phyloP scores from a whole-genome alignment of 1,140 invertebrate species.

The Chymomyza costata region DNA sequence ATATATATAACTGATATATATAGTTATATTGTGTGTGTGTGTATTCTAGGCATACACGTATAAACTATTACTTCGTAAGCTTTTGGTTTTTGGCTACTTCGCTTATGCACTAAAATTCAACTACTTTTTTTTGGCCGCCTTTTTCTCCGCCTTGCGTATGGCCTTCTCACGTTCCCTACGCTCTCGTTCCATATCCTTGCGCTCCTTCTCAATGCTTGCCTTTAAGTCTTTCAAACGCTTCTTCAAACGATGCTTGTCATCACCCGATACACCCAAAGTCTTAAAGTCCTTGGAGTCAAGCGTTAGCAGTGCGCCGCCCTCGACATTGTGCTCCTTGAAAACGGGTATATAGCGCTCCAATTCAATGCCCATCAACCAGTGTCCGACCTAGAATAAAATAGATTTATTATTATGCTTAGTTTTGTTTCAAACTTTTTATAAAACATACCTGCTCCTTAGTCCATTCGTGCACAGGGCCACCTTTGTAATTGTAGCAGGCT shows the following conservation, averaged over 20 bases:
- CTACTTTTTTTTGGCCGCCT: slow-evolving; percentile 82
- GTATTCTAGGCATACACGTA: slow-evolving; percentile 29
- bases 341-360: slow-evolving; percentile 89
- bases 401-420: not conserved
- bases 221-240: slow-evolving; percentile 92
- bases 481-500: slow-evolving; percentile 80
- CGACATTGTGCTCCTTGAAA: slow-evolving; percentile 89
- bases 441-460: slow-evolving; percentile 87
- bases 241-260: slow-evolving; percentile 89
- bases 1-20: slow-evolving; percentile 46
- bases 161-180: slow-evolving; percentile 86
- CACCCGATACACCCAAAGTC: slow-evolving; percentile 85
- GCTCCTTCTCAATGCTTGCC: slow-evolving; percentile 86
- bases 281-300: slow-evolving; percentile 93
- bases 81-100: slow-evolving; percentile 68
- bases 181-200: slow-evolving; percentile 83
- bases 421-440: not conserved
- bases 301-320: slow-evolving; percentile 86
- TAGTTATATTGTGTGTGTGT: slow-evolving; percentile 14
- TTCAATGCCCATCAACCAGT: slow-evolving; percentile 89
- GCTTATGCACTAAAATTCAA: slow-evolving; percentile 65
- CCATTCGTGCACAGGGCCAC: slow-evolving; percentile 87
- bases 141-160: slow-evolving; percentile 87
- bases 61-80: slow-evolving; percentile 40
- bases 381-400: slow-evolving; percentile 81